phyloP scores from a whole-genome alignment of 2,797 vertebrate genomes.

The Calcarius lapponicus region DNA sequence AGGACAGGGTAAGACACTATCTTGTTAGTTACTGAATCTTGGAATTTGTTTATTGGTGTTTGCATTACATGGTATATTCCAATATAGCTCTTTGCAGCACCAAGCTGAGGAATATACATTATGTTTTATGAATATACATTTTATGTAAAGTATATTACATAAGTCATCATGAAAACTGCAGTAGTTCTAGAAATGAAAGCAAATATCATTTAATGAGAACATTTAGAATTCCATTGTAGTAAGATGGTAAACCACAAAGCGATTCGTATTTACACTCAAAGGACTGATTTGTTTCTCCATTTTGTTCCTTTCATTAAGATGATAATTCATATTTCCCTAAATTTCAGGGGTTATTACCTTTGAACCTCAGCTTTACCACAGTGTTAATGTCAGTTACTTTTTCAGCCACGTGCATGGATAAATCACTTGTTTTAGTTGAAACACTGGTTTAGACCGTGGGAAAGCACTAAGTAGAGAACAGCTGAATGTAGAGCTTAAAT shows the following conservation, averaged over 20 bases:
- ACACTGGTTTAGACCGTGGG: not conserved
- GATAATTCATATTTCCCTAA: not conserved
- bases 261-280: not conserved
- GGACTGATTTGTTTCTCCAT: constrained; percentile 3
- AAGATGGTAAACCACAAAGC: not conserved
- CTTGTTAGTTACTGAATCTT: not conserved
- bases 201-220: not conserved
- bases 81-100: not conserved
- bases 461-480: not conserved
- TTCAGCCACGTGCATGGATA: not conserved
- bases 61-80: not conserved
- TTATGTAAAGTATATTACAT: not conserved
- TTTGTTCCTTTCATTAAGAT: not conserved
- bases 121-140: not conserved
- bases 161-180: not conserved
- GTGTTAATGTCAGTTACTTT: not conserved
- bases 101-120: not conserved
- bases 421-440: not conserved
- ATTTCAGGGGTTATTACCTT: not conserved
- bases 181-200: not conserved
- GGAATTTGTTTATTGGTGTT: not conserved
- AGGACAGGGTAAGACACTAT: not conserved
- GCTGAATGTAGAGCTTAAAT: not conserved
- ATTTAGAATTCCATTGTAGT: not conserved
- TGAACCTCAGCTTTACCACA: not conserved